These are phyloP conservation scores for cat (Felis catus) DNA, from an alignment of 2,113 vertebrate genomes.

Conservation along the genomic window DNA sequence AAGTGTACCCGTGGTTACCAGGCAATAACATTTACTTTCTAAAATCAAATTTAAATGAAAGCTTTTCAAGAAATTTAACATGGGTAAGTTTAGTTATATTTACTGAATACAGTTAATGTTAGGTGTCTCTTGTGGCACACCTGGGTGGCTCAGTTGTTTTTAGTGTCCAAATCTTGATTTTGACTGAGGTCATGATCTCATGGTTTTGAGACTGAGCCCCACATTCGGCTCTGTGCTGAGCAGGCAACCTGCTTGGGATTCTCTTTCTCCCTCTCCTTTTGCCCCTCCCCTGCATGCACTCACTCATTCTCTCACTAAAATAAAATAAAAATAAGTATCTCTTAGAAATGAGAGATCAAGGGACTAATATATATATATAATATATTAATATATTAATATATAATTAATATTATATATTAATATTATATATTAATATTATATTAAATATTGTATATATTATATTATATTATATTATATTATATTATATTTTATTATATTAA, in stretches of 20 bases:
- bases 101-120: neutral
- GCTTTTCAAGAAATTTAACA: neutral
- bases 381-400: too few species aligned
- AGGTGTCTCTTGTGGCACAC: neutral
- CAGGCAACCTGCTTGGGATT: neutral
- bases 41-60: neutral
- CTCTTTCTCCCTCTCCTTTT: neutral
- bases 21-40: neutral
- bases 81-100: neutral
- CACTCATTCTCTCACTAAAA: neutral
- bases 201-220: neutral
- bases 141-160: neutral
- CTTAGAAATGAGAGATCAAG: neutral
- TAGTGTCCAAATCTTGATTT: neutral
- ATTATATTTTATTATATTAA: too few species aligned
- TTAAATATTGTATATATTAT: too few species aligned
- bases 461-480: too few species aligned
- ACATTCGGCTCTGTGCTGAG: neutral
- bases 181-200: neutral
- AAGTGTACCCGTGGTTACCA: neutral
- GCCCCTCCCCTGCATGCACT: neutral
- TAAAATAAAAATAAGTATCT: too few species aligned
- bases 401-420: too few species aligned
- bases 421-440: too few species aligned
- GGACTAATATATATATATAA: too few species aligned